Evolutionary conservation across 2,113 vertebrate species (phyloP).

Genomic region (Blennius ocellaris): DNA sequence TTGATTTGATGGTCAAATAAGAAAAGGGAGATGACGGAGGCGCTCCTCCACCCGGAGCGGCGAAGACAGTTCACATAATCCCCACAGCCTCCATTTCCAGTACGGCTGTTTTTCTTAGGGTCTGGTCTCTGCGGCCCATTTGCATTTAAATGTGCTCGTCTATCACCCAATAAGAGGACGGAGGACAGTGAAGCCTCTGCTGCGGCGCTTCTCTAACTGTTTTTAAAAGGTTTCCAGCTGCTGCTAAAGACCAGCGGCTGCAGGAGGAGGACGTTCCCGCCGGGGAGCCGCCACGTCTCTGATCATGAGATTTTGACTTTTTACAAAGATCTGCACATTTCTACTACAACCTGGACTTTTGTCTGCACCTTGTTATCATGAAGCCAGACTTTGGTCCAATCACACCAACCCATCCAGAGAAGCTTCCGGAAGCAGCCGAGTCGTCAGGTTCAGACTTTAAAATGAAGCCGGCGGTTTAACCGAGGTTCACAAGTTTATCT

Average conservation of each 20-base stretch:
- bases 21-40: constrained; percentile 30
- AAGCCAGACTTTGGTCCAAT: constrained; percentile 1
- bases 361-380: constrained; percentile 16
- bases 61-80: constrained; percentile 22
- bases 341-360: background rate
- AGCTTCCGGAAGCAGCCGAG: no score
- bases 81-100: constrained; percentile 28
- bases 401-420: background rate
- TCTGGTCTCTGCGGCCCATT: constrained; percentile 26
- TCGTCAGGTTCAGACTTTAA: constrained; percentile 25
- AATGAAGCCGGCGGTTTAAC: constrained; percentile 25
- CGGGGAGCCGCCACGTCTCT: constrained; percentile 41
- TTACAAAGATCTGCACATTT: constrained; percentile 1
- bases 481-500: constrained; percentile 40
- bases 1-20: constrained; percentile 35
- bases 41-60: constrained; percentile 28
- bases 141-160: constrained; percentile 66
- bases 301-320: constrained; percentile 37
- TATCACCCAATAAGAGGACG: constrained; percentile 36
- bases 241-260: constrained; percentile 27
- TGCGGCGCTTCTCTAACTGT: background rate
- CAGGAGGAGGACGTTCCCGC: constrained; percentile 13
- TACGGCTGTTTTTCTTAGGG: background rate
- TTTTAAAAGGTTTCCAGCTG: background rate
- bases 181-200: constrained; percentile 7